Evolutionary conservation across 1,140 invertebrate genomes (phyloP), one percentile per base, ranked within the genome.

Genomic region (Aphidius gifuensis): DNA sequence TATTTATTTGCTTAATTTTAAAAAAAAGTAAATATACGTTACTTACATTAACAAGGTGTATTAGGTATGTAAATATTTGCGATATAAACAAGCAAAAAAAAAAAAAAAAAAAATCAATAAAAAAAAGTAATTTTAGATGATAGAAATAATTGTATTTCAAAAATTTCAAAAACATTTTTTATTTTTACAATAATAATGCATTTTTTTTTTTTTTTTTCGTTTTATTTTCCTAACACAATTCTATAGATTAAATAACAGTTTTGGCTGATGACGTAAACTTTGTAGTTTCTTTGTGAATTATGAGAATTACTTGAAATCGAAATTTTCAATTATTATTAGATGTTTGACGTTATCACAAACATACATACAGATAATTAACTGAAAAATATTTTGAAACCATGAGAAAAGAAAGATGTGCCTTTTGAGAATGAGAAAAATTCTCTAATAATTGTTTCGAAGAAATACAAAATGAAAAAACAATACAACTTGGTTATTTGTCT

Each of bases 111-210:
- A n/a, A n/a, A n/a, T n/a, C n/a, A n/a, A n/a, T n/a, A 53, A 3
- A 23, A 23, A 23, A 23, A 23, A 23, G 75, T 76, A 76, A 78
- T 70, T 73, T 69, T 71, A 61, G 67, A 67, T 61, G 74, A 64
- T 61, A 67, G 45, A 74, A 60, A 66, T n/a, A n/a, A n/a, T n/a
- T n/a, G n/a, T n/a, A n/a, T n/a, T n/a, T n/a, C n/a, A n/a, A n/a
- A n/a, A n/a, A 72, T 73, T 76, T 78, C 66, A n/a, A n/a, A n/a
- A n/a, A n/a, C n/a, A n/a, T 74, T 74, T 75, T 69, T 72, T 76
- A 74, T 74, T 70, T 56, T 45, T 53, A 74, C 74, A 74, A 76
- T 74, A 75, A n/a, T n/a, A n/a, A n/a, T n/a, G n/a, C n/a, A n/a
- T n/a, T n/a, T n/a, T n/a, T n/a, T n/a, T n/a, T n/a, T n/a, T n/a